Conservation (phyloP, 2,113 vertebrate genomes). For the Brachyhypopomus occidentalis region DNA sequence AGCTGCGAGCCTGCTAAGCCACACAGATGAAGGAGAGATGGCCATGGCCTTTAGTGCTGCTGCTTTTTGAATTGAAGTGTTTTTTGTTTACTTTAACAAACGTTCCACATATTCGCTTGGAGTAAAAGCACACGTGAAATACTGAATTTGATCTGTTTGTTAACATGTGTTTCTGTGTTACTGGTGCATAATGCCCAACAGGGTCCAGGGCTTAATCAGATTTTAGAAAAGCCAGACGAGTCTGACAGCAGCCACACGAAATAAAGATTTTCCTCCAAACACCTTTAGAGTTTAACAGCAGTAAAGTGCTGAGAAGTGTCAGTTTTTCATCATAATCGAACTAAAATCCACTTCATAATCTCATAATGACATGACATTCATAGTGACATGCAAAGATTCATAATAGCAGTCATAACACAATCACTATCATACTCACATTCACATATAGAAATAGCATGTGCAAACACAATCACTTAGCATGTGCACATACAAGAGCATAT, state of each 20-base stretch:
- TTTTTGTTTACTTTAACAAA: too few species aligned
- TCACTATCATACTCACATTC: not conserved
- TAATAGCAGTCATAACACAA: not conserved
- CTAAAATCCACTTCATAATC: constrained; percentile 17
- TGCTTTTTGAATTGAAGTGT: too few species aligned
- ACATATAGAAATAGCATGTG: too few species aligned
- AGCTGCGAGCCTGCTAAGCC: constrained; percentile 36
- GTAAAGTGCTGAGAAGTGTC: constrained; percentile 22
- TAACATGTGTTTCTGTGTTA: not conserved
- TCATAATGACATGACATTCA: too few species aligned
- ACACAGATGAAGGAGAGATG: not conserved
- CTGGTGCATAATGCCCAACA: constrained; percentile 25
- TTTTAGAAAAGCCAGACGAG: constrained; percentile 14
- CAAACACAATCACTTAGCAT: not conserved
- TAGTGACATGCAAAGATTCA: not conserved
- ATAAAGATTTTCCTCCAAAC: constrained; percentile 4
- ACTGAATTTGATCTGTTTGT: too few species aligned
- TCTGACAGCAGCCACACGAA: not conserved
- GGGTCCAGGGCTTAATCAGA: constrained; percentile 15
- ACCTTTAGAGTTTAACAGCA: constrained; percentile 18
- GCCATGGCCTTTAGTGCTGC: too few species aligned
- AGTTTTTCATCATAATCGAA: constrained; percentile 25
- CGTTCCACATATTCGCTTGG: too few species aligned
- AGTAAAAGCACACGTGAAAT: too few species aligned
- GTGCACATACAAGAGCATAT: not conserved